Conservation (phyloP, 2,888 invertebrate species). For the Drosophila vallismaia region DNA sequence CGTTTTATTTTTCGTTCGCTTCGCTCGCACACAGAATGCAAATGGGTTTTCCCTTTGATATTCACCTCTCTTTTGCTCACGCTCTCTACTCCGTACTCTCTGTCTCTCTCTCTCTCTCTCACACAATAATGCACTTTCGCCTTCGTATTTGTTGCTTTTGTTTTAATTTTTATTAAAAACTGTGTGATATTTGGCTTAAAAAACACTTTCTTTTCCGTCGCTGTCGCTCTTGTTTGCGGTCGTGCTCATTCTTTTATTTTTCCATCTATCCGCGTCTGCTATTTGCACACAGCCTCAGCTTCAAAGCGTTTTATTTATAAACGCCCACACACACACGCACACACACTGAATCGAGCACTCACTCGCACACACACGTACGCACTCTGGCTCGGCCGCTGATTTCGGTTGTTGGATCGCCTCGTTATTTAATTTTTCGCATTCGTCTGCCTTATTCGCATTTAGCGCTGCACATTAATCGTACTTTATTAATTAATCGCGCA, state of each 20-base stretch:
- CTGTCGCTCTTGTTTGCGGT: slow-evolving; percentile 43
- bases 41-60: slow-evolving; percentile 72
- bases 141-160: slow-evolving; percentile 49
- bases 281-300: slow-evolving; percentile 72
- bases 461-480: slow-evolving; percentile 5
- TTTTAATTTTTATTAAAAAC: slow-evolving; percentile 51
- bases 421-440: slow-evolving; percentile 30
- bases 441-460: slow-evolving; percentile 24
- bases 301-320: slow-evolving; percentile 75
- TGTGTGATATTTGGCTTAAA: slow-evolving; percentile 51
- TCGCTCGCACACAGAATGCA: slow-evolving; percentile 69
- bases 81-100: slow-evolving; percentile 14
- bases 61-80: slow-evolving; percentile 56
- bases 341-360: slow-evolving; percentile 22
- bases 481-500: slow-evolving; percentile 31
- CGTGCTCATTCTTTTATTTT: slow-evolving; percentile 64
- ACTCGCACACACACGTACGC: slow-evolving; percentile 19
- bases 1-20: slow-evolving; percentile 63
- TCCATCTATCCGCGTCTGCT: slow-evolving; percentile 53
- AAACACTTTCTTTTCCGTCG: slow-evolving; percentile 69
- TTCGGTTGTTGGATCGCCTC: slow-evolving; percentile 15
- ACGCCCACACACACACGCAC: slow-evolving; percentile 52
- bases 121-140: slow-evolving; percentile 69
- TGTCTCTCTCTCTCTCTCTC: slow-evolving; percentile 16
- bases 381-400: slow-evolving; percentile 22